Evolutionary conservation across 2,113 vertebrate genomes (phyloP).

Genomic region (Ictidomys tridecemlineatus): DNA sequence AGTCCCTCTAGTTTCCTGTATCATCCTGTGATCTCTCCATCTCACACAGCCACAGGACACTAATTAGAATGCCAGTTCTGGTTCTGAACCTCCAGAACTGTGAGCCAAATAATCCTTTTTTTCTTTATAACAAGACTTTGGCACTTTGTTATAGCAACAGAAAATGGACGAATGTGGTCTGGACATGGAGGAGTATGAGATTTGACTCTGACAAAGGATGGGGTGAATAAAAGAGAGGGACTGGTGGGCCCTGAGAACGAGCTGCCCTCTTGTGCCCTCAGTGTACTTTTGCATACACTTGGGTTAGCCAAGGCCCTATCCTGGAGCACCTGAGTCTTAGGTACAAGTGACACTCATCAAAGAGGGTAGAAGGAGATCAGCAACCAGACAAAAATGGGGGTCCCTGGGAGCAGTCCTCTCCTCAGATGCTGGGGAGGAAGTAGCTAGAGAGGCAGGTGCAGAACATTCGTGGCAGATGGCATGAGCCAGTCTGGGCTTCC

Average conservation of each 20-base stretch:
- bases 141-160: background rate
- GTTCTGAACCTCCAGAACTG: background rate
- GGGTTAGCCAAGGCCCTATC: too few relatives aligned
- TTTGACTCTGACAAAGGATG: fast-evolving
- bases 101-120: background rate
- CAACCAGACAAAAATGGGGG: background rate
- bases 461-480: too few relatives aligned
- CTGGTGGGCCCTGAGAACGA: fast-evolving
- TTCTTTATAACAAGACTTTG: background rate
- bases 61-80: background rate
- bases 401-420: fast-evolving
- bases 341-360: background rate
- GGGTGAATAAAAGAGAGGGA: background rate
- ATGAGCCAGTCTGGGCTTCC: background rate
- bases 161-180: background rate
- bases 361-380: too few relatives aligned
- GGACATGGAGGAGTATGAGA: too few relatives aligned
- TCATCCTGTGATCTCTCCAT: background rate
- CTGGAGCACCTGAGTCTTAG: background rate
- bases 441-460: background rate
- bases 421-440: background rate
- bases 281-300: too few relatives aligned
- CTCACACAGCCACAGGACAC: too few relatives aligned
- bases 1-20: background rate
- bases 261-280: background rate